Conservation (phyloP, 1,140 invertebrate species). For the Condylostylus longicornis region DNA sequence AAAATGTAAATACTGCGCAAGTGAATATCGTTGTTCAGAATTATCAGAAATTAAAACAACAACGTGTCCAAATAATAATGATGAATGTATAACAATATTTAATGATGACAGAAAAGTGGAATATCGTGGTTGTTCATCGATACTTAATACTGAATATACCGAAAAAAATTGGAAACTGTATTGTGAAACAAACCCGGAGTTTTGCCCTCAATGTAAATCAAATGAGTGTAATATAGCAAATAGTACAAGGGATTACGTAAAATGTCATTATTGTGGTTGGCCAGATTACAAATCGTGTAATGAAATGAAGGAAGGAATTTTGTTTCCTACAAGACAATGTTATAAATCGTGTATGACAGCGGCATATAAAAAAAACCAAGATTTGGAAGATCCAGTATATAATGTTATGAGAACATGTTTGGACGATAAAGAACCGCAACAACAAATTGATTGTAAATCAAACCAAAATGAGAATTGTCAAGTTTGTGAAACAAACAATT, state of each 20-base stretch:
- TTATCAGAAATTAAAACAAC: slow-evolving; percentile 9
- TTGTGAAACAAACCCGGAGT: slow-evolving; percentile 6
- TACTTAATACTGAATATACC: slow-evolving; percentile 20
- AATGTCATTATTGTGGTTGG: slow-evolving; percentile 20
- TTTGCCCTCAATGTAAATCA: slow-evolving; percentile 22
- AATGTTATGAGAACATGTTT: slow-evolving; percentile 20
- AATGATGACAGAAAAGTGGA: slow-evolving; percentile 11
- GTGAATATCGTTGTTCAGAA: slow-evolving; percentile 1
- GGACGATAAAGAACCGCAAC: slow-evolving; percentile 20
- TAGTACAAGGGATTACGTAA: slow-evolving; percentile 10
- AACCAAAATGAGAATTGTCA: slow-evolving; percentile 13
- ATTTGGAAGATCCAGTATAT: slow-evolving; percentile 11
- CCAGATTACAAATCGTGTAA: slow-evolving; percentile 16
- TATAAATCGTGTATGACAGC: slow-evolving; percentile 22
- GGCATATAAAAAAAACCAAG: slow-evolving; percentile 17
- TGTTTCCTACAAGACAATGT: slow-evolving; percentile 13
- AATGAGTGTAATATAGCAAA: slow-evolving; percentile 19
- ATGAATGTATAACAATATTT: slow-evolving; percentile 19
- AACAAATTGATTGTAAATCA: slow-evolving; percentile 13
- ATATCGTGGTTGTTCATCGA: slow-evolving; percentile 21
- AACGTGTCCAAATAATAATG: slow-evolving; percentile 16
- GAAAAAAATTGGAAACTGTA: not conserved
- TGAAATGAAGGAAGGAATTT: slow-evolving; percentile 12
- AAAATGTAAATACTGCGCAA: slow-evolving; percentile 8
- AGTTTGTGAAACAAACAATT: slow-evolving; percentile 11